Evolutionary conservation across 2,888 invertebrate genomes (phyloP).

Genomic region (Empis livida): DNA sequence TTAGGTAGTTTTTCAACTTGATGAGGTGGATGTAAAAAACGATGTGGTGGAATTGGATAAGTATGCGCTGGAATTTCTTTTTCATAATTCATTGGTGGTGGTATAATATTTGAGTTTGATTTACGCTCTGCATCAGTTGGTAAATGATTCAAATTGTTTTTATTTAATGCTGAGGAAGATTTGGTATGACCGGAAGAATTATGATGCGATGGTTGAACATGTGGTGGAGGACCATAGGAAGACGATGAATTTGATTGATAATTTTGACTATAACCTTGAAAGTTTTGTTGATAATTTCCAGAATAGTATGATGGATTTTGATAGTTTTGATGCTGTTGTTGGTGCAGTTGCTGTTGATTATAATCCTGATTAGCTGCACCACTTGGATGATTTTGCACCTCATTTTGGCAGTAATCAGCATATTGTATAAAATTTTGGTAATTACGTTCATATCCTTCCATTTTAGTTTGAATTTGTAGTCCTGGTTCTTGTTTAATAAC

Average conservation of each 20-base stretch:
- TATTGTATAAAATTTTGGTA: conserved; percentile 37
- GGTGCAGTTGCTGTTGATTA: conserved; percentile 15
- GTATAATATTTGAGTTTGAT: conserved; percentile 31
- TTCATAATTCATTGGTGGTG: conserved; percentile 35
- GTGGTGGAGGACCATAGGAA: conserved; percentile 16
- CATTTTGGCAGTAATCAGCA: conserved; percentile 35
- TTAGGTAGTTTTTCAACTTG: conserved; percentile 14
- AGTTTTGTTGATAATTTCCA: conserved; percentile 31
- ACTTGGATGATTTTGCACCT: conserved; percentile 25
- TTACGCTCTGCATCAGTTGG: conserved; percentile 32
- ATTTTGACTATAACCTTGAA: conserved; percentile 29
- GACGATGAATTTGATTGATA: conserved; percentile 17
- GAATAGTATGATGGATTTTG: conserved; percentile 30
- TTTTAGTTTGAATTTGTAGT: conserved; percentile 29
- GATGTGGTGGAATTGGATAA: conserved; percentile 35
- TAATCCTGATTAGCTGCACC: conserved; percentile 5
- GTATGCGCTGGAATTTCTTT: conserved; percentile 36
- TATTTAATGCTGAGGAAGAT: conserved; percentile 13
- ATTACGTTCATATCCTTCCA: conserved; percentile 36
- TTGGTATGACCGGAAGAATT: conserved; percentile 14
- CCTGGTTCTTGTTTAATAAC: conserved; percentile 33
- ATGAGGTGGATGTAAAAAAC: conserved; percentile 17
- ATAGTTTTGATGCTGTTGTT: conserved; percentile 15
- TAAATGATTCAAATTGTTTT: conserved; percentile 7
- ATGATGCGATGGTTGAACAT: conserved; percentile 4